A percentile compares a stretch with the other conserved stretches of the same genome.
These are phyloP conservation scores for Enteromius argenteus DNA, from an alignment of 2,797 vertebrate genomes.

Conservation along the genomic window DNA sequence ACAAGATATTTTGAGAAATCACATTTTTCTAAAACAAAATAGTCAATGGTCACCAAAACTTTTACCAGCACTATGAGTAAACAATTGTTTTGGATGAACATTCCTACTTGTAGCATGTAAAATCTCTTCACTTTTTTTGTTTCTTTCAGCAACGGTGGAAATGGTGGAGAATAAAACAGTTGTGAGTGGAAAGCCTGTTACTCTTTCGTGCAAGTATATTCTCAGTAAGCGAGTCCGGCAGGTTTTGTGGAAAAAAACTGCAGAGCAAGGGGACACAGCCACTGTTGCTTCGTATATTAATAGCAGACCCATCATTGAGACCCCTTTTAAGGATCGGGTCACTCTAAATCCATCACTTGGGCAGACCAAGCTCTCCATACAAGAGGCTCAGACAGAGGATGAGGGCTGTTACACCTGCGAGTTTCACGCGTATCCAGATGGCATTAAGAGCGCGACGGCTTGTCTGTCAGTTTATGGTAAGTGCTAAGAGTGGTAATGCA, in stretches of 20 bases:
- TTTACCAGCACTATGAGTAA: not conserved
- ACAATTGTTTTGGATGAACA: not conserved
- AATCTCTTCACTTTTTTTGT: not conserved
- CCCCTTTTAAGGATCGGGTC: slow-evolving; percentile 61
- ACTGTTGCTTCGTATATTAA: slow-evolving; percentile 69
- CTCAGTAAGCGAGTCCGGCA: slow-evolving; percentile 70
- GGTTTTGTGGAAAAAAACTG: slow-evolving; percentile 80
- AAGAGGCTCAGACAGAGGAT: slow-evolving; percentile 70
- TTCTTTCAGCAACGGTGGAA: slow-evolving; percentile 69
- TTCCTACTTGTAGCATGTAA: not conserved
- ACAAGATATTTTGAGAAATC: not conserved
- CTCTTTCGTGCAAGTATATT: slow-evolving; percentile 75
- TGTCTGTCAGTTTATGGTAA: slow-evolving; percentile 75
- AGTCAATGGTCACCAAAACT: not conserved
- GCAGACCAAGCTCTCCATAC: slow-evolving; percentile 71
- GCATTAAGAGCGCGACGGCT: slow-evolving; percentile 64
- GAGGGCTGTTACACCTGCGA: slow-evolving; percentile 83
- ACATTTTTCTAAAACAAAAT: too few relatives aligned
- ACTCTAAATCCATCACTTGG: slow-evolving; percentile 70
- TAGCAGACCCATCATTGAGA: slow-evolving; percentile 31
- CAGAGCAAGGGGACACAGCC: slow-evolving; percentile 73
- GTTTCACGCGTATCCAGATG: slow-evolving; percentile 78
- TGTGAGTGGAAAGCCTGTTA: slow-evolving; percentile 63
- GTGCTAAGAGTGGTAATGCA: not conserved
- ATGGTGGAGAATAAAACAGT: slow-evolving; percentile 73